Evolutionary conservation across 2,113 vertebrate genomes (phyloP).

Genomic region (sheep (Ovis aries)): ARS-UI_Ramb_v3.0 NC_056054.1:254689501-254690000

Average conservation of each 20-base stretch:
- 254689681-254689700: not conserved
- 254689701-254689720: not conserved
- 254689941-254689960: not conserved
- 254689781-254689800: not conserved
- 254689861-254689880: not conserved
- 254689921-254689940: not conserved
- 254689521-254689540: not conserved
- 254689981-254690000: fast-evolving
- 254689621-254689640: not conserved
- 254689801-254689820: not conserved
- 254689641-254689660: not conserved
- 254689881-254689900: not conserved
- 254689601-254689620: not conserved
- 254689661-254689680: not conserved
- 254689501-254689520: not conserved
- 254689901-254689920: not conserved
- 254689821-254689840: not conserved
- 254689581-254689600: not conserved
- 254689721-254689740: not conserved
- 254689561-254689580: not conserved
- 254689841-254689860: not conserved
- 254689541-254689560: not conserved
- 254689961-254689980: not conserved
- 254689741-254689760: not conserved
- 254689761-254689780: not conserved